Percentiles rank a stretch among this genome's conserved stretches.
Conservation (phyloP, 1,140 invertebrate species). For the Amphibalanus amphitrite region DNA sequence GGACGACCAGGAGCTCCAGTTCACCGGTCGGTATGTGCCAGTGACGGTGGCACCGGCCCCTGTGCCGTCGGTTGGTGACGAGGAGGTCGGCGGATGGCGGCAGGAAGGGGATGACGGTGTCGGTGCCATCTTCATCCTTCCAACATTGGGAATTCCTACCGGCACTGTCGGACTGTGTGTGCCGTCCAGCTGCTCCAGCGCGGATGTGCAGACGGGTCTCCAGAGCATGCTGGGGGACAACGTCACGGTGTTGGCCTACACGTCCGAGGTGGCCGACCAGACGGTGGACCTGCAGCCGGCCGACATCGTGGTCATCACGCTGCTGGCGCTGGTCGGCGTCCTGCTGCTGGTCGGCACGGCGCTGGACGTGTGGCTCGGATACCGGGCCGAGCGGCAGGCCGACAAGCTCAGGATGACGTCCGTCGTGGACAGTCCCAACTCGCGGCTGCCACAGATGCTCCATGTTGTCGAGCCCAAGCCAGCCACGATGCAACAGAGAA, state of each 20-base stretch:
- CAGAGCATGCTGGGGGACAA: background rate
- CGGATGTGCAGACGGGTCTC: background rate
- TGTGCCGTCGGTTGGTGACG: too few relatives aligned
- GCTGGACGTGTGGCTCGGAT: too few relatives aligned
- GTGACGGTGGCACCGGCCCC: background rate
- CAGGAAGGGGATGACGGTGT: background rate
- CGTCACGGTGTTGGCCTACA: background rate
- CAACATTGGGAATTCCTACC: background rate
- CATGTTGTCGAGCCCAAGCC: background rate
- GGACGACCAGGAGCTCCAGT: background rate
- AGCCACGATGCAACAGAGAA: background rate
- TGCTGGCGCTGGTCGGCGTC: background rate
- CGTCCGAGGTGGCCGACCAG: background rate
- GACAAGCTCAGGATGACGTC: too few relatives aligned
- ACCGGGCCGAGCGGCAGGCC: too few relatives aligned
- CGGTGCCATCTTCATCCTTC: background rate
- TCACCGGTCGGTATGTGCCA: background rate
- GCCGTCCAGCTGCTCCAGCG: background rate
- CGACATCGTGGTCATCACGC: background rate
- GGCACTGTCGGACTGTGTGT: background rate
- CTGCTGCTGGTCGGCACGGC: constrained; percentile 1
- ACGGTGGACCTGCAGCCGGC: background rate
- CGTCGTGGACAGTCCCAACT: too few relatives aligned
- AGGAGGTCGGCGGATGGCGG: background rate
- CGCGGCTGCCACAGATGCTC: background rate